phyloP scores from a whole-genome alignment of 2,113 vertebrate species.

The Grammomys surdaster region DNA sequence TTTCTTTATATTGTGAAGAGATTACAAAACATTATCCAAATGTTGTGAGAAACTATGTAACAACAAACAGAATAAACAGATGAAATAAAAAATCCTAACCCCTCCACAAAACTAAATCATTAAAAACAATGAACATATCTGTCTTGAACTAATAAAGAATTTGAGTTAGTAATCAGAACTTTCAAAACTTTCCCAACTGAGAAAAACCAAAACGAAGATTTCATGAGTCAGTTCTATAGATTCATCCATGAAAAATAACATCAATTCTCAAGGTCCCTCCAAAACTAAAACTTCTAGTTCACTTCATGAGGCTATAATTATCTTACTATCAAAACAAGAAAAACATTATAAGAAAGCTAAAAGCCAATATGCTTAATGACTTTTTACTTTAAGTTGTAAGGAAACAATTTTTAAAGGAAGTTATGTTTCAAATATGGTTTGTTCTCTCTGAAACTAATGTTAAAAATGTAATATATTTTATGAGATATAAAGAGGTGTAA shows the following conservation, averaged over 20 bases:
- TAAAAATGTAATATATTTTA: background rate
- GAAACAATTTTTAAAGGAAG: background rate
- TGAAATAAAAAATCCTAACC: background rate
- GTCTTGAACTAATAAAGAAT: background rate
- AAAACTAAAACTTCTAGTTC: background rate
- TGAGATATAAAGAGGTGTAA: background rate
- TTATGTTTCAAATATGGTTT: background rate
- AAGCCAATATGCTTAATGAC: background rate
- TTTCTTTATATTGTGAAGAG: background rate
- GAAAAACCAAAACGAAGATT: background rate
- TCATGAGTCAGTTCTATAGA: background rate
- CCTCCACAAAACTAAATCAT: background rate
- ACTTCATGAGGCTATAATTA: background rate
- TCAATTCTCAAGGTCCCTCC: background rate
- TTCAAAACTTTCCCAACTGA: background rate
- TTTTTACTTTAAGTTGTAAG: background rate
- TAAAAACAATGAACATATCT: background rate
- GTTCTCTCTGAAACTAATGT: background rate
- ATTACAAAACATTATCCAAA: background rate
- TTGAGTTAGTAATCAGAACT: background rate
- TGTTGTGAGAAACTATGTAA: background rate
- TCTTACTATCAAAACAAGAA: background rate
- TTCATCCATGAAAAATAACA: background rate
- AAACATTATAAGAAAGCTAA: background rate
- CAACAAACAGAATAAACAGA: background rate